Base-by-base conservation (phyloP, 2,113 vertebrate species). In the Connochaetes taurinus region DNA sequence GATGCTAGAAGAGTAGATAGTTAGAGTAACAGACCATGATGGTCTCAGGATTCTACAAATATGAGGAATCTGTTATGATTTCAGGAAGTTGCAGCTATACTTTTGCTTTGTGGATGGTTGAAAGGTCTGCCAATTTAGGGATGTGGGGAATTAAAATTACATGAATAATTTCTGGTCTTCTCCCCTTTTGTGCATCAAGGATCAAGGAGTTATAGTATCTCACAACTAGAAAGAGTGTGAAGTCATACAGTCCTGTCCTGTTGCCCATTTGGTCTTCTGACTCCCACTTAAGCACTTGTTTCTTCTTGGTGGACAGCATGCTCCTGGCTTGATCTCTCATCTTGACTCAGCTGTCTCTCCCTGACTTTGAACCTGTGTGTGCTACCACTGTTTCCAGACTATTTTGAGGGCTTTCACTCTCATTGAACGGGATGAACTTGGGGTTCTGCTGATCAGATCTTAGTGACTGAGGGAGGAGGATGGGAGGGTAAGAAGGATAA, bases 91-190 rank as follows among this genome's bases (percentile, higher is more conserved):
- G 5, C 23, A 45, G 36, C 27, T 53, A 21, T 60, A 17, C 43
- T 83, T 96, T 96, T 86, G 25, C 53, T 93, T 86, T 87, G 23
- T 97, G 74, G 36, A 45, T 47, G n/a, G 92, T 25, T 82, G 80
- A 87, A 86, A 27, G 50, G 33, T 45, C 53, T 95, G 53, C 40
- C 16, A 58, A 4, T 71, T 47, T 52, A 93, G 33, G 15, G 2
- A 57, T 62, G 27, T 40, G 21, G 15, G 23, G 40, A 47, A 50
- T 57, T 52, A 71, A 92, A 87, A 90, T 85, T 64, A 19, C n/a
- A 13, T 17, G 2, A 57, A 43, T 5, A 17, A 2, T 43, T 89
- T 90, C 71, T 45, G 8, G 14, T 78, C 3, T 62, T 86, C 50
- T 52, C 25, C 7, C 5, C 27, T 29, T 95, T 90, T 87, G 33